A percentile compares a stretch with the other conserved stretches of the same genome.
Conservation (phyloP, 2,888 invertebrate species). For the Automeris io region DNA sequence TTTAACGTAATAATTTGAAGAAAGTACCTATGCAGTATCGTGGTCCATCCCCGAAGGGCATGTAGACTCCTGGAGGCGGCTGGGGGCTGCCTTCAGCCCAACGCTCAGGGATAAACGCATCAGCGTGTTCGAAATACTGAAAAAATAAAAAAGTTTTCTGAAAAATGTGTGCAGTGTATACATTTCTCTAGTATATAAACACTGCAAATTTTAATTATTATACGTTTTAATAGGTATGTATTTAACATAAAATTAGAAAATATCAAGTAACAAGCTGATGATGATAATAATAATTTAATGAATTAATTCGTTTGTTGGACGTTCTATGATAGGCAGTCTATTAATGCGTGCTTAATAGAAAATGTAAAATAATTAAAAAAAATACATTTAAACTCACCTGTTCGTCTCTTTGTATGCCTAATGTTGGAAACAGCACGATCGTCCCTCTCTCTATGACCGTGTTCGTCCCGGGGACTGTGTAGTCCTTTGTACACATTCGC, state of each 20-base stretch:
- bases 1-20: background rate
- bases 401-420: constrained; percentile 63
- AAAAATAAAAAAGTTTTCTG: no score
- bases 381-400: constrained; percentile 27
- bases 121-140: constrained; percentile 56
- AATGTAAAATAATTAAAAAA: background rate
- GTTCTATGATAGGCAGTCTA: no score
- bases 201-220: no score
- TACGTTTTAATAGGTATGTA: no score
- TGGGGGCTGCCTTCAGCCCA: constrained; percentile 41
- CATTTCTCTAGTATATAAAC: no score
- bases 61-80: constrained; percentile 62
- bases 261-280: no score
- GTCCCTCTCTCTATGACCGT: constrained; percentile 50
- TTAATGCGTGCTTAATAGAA: no score
- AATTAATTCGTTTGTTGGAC: no score
- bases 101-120: constrained; percentile 51
- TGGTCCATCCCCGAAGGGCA: constrained; percentile 69
- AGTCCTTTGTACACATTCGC: constrained; percentile 60
- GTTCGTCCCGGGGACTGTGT: constrained; percentile 43
- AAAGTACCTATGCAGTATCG: constrained; percentile 60
- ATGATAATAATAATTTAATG: no score
- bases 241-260: no score
- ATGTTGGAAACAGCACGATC: constrained; percentile 59
- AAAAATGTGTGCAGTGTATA: no score